Evolutionary conservation across 2,888 invertebrate species (phyloP).

Genomic region (Eumerus sabulonum): DNA sequence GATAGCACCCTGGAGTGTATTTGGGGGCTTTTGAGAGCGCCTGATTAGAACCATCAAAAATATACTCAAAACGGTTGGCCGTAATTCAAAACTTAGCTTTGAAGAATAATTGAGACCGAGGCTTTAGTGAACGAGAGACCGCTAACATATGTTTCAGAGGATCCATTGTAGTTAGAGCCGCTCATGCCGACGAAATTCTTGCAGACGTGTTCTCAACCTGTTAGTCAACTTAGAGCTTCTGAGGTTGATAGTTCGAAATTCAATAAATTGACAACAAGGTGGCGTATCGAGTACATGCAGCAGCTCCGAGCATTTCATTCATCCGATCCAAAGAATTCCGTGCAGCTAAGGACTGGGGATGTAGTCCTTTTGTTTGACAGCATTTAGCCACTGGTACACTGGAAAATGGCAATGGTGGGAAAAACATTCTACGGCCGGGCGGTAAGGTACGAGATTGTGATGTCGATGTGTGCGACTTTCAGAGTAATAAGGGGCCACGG

Average conservation of each 20-base stretch:
- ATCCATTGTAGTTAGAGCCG: slow-evolving; percentile 10
- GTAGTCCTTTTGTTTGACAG: slow-evolving; percentile 1
- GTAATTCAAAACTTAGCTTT: slow-evolving; percentile 21
- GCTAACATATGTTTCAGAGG: background rate
- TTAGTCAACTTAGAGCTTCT: too few species aligned
- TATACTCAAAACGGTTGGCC: slow-evolving; percentile 47
- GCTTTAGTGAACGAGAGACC: slow-evolving; percentile 8
- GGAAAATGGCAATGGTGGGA: background rate
- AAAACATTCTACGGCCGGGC: background rate
- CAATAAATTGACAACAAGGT: slow-evolving; percentile 1
- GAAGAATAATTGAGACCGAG: slow-evolving; percentile 23
- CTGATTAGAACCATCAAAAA: slow-evolving; percentile 53
- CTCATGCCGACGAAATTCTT: slow-evolving; percentile 19
- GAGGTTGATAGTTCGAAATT: too few species aligned
- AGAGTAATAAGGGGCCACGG: too few species aligned
- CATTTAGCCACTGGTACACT: background rate
- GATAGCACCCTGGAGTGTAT: slow-evolving; percentile 50
- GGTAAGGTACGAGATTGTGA: background rate
- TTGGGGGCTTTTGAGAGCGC: slow-evolving; percentile 60
- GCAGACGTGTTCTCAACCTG: too few species aligned
- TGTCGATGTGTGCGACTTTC: too few species aligned
- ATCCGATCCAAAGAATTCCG: background rate
- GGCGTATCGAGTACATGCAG: slow-evolving; percentile 4
- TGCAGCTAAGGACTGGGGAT: background rate
- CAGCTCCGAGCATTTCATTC: background rate